phyloP scores from a whole-genome alignment of 2,113 vertebrate species.

The Callospermophilus lateralis region DNA sequence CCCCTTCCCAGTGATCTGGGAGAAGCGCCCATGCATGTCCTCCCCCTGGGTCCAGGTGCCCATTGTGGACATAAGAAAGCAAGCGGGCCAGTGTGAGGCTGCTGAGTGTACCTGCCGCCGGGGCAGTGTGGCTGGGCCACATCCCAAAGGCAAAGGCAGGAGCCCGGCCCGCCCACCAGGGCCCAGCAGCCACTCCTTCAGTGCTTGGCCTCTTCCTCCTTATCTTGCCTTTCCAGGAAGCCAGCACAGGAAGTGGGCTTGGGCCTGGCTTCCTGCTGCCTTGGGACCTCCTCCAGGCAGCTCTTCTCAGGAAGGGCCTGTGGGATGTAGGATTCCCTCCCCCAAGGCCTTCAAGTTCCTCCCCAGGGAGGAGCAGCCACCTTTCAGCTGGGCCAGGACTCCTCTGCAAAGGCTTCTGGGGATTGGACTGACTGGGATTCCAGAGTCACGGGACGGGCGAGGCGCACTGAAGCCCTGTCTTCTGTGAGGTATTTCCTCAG shows the following conservation, averaged over 20 bases:
- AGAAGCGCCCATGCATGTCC: not conserved
- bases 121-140: too few species aligned
- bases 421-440: not conserved
- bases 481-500: not conserved
- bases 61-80: not conserved
- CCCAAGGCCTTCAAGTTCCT: not conserved
- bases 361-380: not conserved
- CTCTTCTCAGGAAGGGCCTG: not conserved
- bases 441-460: too few species aligned
- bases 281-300: not conserved
- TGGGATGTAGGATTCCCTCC: not conserved
- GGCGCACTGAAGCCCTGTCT: rapidly evolving
- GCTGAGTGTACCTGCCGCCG: not conserved
- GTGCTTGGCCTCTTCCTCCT: not conserved
- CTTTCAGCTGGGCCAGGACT: too few species aligned
- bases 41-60: not conserved
- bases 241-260: slow-evolving; percentile 58
- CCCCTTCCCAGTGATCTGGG: not conserved
- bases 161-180: not conserved
- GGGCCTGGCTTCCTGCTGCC: slow-evolving; percentile 61
- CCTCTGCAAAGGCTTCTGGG: not conserved
- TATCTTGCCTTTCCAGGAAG: slow-evolving; percentile 58
- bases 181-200: not conserved
- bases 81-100: too few species aligned
- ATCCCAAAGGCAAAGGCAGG: too few species aligned